These are phyloP conservation scores for Alexandromys fortis DNA, from an alignment of 2,113 vertebrate species.

Conservation along the genomic window DNA sequence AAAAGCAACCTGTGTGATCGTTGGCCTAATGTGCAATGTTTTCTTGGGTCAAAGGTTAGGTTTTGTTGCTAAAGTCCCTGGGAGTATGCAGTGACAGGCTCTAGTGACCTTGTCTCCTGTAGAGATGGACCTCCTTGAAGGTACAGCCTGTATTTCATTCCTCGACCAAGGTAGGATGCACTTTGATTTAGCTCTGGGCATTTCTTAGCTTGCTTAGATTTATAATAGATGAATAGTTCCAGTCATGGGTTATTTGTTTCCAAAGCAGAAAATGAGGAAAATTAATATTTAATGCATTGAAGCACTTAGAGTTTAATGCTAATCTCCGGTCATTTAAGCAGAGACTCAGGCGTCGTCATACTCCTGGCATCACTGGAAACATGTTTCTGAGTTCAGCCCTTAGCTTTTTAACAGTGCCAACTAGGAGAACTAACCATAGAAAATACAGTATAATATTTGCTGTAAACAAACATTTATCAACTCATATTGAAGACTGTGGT, in stretches of 20 bases:
- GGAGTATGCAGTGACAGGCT: background rate
- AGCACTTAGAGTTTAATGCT: background rate
- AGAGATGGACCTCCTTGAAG: background rate
- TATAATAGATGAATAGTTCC: background rate
- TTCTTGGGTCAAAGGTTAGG: background rate
- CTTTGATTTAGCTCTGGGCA: background rate
- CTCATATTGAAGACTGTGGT: background rate
- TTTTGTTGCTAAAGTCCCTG: background rate
- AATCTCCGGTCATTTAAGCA: background rate
- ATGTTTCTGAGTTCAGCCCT: background rate
- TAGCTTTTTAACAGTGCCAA: background rate
- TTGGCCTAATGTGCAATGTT: background rate
- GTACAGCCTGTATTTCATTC: background rate
- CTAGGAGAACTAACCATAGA: background rate
- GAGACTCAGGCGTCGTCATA: background rate
- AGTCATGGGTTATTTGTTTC: background rate
- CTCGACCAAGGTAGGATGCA: background rate
- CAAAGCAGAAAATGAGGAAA: background rate
- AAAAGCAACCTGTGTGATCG: background rate
- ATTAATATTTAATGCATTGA: background rate
- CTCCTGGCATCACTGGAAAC: background rate
- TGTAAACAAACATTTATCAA: background rate
- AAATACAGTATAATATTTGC: background rate
- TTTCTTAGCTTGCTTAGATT: conserved; percentile 1
- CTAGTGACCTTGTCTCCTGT: background rate